Percentiles rank a stretch among this genome's conserved stretches.
Evolutionary conservation across 2,888 invertebrate species (phyloP).

Genomic region (Dryococelus australis): DNA sequence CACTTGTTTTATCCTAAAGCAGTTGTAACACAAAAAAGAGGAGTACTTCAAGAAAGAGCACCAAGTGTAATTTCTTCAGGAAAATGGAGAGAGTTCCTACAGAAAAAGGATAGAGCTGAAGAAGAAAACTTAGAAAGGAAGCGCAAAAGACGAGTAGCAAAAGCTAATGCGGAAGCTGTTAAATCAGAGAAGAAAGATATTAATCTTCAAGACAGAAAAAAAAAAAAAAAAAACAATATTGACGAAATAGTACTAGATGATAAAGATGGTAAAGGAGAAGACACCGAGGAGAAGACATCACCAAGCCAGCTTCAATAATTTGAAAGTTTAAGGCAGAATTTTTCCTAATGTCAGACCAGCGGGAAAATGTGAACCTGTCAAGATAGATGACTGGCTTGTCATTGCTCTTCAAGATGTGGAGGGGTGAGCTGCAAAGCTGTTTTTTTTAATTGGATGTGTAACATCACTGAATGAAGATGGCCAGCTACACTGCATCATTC

Average conservation of each 20-base stretch:
- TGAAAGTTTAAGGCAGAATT: neutral
- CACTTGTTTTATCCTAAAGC: neutral
- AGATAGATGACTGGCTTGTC: neutral
- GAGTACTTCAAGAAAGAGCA: neutral
- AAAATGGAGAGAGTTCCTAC: neutral
- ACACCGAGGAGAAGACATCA: neutral
- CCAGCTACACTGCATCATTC: too few species aligned
- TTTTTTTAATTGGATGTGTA: slow-evolving; percentile 2
- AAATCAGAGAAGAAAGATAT: neutral
- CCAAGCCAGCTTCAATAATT: neutral
- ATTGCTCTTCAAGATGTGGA: neutral
- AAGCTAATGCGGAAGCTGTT: neutral
- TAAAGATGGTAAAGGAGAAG: too few species aligned
- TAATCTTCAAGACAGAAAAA: too few species aligned
- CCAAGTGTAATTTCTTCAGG: neutral
- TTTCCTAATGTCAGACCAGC: neutral
- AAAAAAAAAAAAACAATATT: too few species aligned
- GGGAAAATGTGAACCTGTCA: neutral
- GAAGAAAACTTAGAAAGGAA: neutral
- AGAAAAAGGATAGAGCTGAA: neutral
- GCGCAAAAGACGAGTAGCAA: neutral
- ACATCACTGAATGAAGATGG: neutral
- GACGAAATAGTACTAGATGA: too few species aligned
- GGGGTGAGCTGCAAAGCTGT: neutral
- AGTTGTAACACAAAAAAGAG: neutral